Evolutionary conservation across 2,888 invertebrate species (phyloP), one percentile per base, ranked within the genome.

Genomic region (Calameuta pallipes): DNA sequence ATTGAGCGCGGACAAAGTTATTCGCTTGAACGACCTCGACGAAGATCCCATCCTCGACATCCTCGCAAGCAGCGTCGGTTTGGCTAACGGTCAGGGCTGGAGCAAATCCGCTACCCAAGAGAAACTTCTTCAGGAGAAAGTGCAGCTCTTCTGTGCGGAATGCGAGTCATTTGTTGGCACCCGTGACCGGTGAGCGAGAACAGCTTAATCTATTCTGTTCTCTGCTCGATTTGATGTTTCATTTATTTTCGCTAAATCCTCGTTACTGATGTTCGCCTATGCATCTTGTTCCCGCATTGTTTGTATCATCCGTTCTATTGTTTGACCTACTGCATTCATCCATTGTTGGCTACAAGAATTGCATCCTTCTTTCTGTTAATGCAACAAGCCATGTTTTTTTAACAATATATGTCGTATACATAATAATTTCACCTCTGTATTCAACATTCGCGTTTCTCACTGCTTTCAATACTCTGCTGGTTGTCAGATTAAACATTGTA

Each of bases 41-140:
- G 95, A 95, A 87, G 96, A 96, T 91, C 93, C 94, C 74, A 93
- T 96, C 80, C 96, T 96, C 89, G 95, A 95, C 89, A 96, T 96
- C 85, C 94, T 96, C 86, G 94, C 95, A 76, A 95, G 96, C 75
- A 95, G 95, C 37, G 94, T 95, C 76, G 87, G 82, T 76, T 82
- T 88, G 23, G 86, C 85, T 15, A 89, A 89, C 80, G 90, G 90
- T 23, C 90, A 89, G 78, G 86, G 87, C 41, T 91, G 91, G 91
- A 91, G 89, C 78, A 91, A 87, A 78, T 87, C 88, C 11, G 89
- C 90, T 11, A 83, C 88, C 1, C 77, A 82, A 31, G 80, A 84
- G 75, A 83, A 88, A 68, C 86, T 82, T 77, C 82, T 83, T 35
- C 82, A 82, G 23, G 90, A 91, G 15, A 89, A 89, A 77, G 81